Evolutionary conservation across 2,797 vertebrate species (phyloP), one percentile per base, ranked within the genome.

Genomic region (Eleutherodactylus coqui): DNA sequence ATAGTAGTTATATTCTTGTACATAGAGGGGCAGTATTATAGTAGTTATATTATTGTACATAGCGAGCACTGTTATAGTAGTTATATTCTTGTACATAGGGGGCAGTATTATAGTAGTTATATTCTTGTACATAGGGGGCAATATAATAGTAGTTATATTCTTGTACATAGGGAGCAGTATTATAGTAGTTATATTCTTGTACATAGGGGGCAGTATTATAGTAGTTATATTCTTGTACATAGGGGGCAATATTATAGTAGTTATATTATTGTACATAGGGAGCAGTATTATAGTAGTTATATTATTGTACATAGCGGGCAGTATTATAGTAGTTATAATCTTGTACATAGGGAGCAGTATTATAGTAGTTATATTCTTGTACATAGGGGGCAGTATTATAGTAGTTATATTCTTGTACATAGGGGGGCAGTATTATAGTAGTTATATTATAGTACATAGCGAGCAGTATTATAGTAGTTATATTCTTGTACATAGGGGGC

Each of bases 141-240:
- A 21, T 55, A 55, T 55, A 21, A 55, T 55, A 55, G 55, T 27
- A 58, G 55, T 58, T 58, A 58, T 58, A 58, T 58, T 58, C 55
- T 27, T 27, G 24, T 58, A 58, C 2, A 58, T 58, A 58, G 55
- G 24, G 9, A 19, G 55, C 24, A 58, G 55, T 58, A 58, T 58
- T 58, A 58, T 58, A 58, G 55, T 58, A 58, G 55, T 58, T 58
- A 58, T 58, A 55, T 55, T 55, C 53, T n/a, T 55, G 53, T 55
- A 55, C 24, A 55, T 55, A 55, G 53, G 53, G n/a, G 6, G 53
- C 53, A 55, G 53, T 55, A 55, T 55, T 55, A 55, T 24, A 55
- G 53, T 55, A 55, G 53, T 55, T 55, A 24, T 55, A 55, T 55
- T 55, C 53, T n/a, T 55, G 53, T 55, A 55, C 6, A 55, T 55